Evolutionary conservation across 1,140 invertebrate genomes (phyloP).

Genomic region (Leptopilina clavipes): DNA sequence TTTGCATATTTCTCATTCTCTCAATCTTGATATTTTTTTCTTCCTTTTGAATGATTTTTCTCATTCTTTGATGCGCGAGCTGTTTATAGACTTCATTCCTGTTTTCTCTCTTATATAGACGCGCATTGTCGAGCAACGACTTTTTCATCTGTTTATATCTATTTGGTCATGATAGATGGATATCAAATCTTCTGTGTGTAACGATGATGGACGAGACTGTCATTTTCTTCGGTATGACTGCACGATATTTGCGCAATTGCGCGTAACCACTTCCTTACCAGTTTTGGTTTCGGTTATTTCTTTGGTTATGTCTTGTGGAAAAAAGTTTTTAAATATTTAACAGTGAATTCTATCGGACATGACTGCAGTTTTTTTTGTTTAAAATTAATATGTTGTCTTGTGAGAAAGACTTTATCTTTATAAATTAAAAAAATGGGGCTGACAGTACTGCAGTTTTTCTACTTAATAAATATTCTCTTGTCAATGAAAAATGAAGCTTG

Average conservation of each 20-base stretch:
- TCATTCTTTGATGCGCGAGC: not conserved
- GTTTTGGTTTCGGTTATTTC: too few species aligned
- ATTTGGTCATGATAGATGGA: not conserved
- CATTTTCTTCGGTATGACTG: not conserved
- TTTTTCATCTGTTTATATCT: not conserved
- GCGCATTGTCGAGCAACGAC: not conserved
- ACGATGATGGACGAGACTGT: slow-evolving; percentile 2
- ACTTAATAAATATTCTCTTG: too few species aligned
- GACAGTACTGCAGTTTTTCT: too few species aligned
- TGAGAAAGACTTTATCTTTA: too few species aligned
- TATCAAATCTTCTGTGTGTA: not conserved
- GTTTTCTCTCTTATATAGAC: not conserved
- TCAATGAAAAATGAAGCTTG: too few species aligned
- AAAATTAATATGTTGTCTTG: too few species aligned
- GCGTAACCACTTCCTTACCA: not conserved
- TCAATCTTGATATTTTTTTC: slow-evolving; percentile 30
- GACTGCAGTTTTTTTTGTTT: too few species aligned
- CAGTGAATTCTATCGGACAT: too few species aligned
- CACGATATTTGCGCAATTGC: not conserved
- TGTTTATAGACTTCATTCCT: not conserved
- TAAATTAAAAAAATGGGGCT: too few species aligned
- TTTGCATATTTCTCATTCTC: slow-evolving; percentile 30
- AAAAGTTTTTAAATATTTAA: too few species aligned
- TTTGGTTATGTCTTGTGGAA: too few species aligned
- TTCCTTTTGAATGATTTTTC: not conserved